Evolutionary conservation across 2,888 invertebrate genomes (phyloP), one percentile per base, ranked within the genome.

Genomic region (Campopleginae sp.): DNA sequence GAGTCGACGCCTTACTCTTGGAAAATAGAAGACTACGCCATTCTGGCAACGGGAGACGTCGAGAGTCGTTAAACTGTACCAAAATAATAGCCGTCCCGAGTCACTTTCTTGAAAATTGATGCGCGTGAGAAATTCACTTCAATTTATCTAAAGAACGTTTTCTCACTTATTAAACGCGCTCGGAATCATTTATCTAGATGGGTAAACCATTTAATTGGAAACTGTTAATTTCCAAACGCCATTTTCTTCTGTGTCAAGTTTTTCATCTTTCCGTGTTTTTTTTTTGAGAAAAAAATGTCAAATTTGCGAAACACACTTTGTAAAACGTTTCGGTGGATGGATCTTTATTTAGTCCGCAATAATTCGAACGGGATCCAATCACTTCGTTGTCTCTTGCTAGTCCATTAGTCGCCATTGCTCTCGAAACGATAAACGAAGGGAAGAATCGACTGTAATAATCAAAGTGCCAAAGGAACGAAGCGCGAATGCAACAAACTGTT

Each of bases 1-100:
- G 78, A 82, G 79, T 77, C 66, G 79, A 72, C 71, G 27, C 38
- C 61, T 77, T 76, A 61, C 63, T 77, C 74, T 68, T 72, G 80
- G 48, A 51, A 74, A 78, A 78, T 71, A 75, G 58, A 63, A 33
- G 75, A 75, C 23, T 31, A 8, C 17, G 33, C 4, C 27, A 66
- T 46, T 54, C 44, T 27, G 48, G 63, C 31, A 54, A 82, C 51
- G 75, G 65, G 63, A 75, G 72, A 76, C 65, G 84, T 68, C 54
- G 48, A 58, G 72, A 46, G 65, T 48, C 63, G 54, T 48, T 66
- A 48, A 61, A 58, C 54, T 42, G 19, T 17, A 23, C 33, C 38
- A 19, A 38, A 58, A 72, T 80, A 71, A 71, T 51, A 77, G 33
- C 44, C 19, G 70, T 51, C 38, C 33, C 76, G 65, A 75, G 81